Base-by-base conservation (phyloP, 1,140 invertebrate genomes). In the Drosophila repleta region DNA sequence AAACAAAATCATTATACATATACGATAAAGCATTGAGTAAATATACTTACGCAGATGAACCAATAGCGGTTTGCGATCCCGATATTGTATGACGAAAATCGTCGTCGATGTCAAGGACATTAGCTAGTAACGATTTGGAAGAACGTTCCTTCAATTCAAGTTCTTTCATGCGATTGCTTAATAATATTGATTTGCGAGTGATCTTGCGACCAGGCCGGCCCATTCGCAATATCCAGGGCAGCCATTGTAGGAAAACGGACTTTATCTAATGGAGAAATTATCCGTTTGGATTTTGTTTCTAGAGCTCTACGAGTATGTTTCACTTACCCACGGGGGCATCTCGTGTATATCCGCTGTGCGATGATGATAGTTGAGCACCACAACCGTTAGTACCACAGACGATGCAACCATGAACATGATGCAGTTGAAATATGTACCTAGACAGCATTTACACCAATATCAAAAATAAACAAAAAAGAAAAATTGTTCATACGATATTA, bases 361-460 rank as follows among this genome's bases (percentile, higher is more conserved):
- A 93, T 99, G 98, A 94, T 99, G 99, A 93, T 98, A 99, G 93
- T 99, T 99, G 70, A 99, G 95, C 69, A 99, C 98, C 79, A 99
- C 95, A 62, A 99, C 98, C 20, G 99, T 99, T 82, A 98, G 95
- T 68, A 99, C 97, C 87, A 99, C 98, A 71, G 98, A 99, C 68
- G 98, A 98, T 41, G 98, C 98, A 92, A 99, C 98, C 98, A 99
- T 99, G 93, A 99, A 98, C 99, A 99, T 99, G 92, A 99, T 99
- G 94, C 98, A 99, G 93, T 99, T 99, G 95, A 99, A 99, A 94
- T 99, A 99, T 77, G 98, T 98, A 90, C 98, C 98, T 99, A 53
- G 11, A 46, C 51, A 15, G 48, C 13, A 41, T 52, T 32, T 32
- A 20, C 1, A 45, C 3, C 17, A 43, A 43, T 15, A 18, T 11